Percentiles rank a stretch among this genome's conserved stretches.
Evolutionary conservation across 2,113 vertebrate species (phyloP).

Genomic region (Monarcha castaneiventris): DNA sequence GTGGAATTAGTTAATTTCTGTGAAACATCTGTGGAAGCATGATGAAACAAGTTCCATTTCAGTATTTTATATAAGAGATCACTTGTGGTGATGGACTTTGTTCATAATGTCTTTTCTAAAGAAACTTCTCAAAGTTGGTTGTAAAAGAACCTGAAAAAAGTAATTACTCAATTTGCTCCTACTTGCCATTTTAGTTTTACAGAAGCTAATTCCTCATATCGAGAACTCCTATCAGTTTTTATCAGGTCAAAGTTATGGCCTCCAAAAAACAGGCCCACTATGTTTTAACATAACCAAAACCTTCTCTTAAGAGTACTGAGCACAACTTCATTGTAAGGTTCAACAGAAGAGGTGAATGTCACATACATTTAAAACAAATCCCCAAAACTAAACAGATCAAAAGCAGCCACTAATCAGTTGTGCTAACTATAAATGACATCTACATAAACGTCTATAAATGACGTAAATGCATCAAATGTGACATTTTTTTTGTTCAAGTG

Average conservation of each 20-base stretch:
- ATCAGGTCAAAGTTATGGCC: neutral
- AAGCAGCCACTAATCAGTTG: neutral
- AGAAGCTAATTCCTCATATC: neutral
- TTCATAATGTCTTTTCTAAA: neutral
- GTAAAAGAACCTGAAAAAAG: neutral
- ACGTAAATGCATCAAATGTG: neutral
- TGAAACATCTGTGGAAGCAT: neutral
- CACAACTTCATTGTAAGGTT: neutral
- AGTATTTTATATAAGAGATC: neutral
- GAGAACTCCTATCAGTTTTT: neutral
- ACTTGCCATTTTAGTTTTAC: neutral
- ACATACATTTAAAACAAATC: neutral
- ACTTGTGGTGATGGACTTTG: neutral
- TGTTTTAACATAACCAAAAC: neutral
- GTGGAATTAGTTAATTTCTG: neutral
- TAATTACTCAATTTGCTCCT: neutral
- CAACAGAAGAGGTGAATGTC: neutral
- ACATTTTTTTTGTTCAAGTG: neutral
- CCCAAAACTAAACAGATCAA: neutral
- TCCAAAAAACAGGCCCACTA: neutral
- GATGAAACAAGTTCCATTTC: neutral
- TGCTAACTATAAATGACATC: neutral
- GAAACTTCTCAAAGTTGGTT: neutral
- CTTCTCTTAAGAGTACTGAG: neutral
- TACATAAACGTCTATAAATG: too few species aligned